Conservation (phyloP, 2,888 invertebrate species). For the Balanococcus diminutus region DNA sequence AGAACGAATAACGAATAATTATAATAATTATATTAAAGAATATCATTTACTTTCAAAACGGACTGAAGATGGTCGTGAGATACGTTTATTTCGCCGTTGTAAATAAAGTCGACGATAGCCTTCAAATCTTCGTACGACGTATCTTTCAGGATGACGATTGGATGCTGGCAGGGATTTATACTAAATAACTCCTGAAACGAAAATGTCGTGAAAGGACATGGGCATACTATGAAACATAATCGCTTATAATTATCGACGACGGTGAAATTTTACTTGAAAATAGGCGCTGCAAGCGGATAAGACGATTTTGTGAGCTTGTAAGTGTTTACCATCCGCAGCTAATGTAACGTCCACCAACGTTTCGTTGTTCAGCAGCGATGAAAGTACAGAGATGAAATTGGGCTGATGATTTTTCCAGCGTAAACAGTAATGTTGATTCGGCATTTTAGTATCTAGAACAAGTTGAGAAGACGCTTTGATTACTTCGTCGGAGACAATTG, state of each 20-base stretch:
- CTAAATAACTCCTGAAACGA: conserved; percentile 75
- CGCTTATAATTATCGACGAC: too few relatives aligned
- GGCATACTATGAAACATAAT: too few relatives aligned
- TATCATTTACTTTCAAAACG: conserved; percentile 63
- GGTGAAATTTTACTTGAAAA: conserved; percentile 83
- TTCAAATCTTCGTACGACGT: conserved; percentile 83
- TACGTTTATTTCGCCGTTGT: conserved; percentile 90
- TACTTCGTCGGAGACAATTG: background rate
- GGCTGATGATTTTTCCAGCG: conserved; percentile 94
- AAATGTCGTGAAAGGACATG: too few relatives aligned
- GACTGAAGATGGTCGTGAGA: conserved; percentile 83
- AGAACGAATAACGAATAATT: background rate
- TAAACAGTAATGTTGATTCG: conserved; percentile 78
- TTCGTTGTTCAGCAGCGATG: conserved; percentile 80
- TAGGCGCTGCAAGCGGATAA: conserved; percentile 91
- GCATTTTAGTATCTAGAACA: conserved; percentile 62
- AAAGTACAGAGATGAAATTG: conserved; percentile 88
- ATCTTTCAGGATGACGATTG: conserved; percentile 88
- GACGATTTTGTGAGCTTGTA: conserved; percentile 88
- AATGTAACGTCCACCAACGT: conserved; percentile 87
- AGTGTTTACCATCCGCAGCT: conserved; percentile 86
- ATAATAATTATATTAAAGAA: background rate
- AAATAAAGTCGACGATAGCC: conserved; percentile 91
- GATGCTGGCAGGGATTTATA: conserved; percentile 85
- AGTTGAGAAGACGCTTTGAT: background rate